Conservation (phyloP, 2,797 vertebrate species). For the Sparus aurata region DNA sequence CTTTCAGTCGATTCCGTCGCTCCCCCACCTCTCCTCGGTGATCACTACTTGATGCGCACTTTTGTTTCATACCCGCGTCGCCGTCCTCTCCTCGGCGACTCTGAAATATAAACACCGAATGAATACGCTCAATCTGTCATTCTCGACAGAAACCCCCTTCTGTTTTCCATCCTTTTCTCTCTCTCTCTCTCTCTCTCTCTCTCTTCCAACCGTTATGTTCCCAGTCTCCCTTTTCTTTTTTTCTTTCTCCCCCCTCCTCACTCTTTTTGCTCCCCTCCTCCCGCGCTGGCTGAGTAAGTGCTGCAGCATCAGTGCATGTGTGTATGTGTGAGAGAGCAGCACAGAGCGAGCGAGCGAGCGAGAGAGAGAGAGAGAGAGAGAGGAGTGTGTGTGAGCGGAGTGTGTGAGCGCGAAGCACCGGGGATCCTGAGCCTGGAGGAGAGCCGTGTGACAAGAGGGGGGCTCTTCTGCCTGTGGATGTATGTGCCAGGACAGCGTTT, state of each 20-base stretch:
- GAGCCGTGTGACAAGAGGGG: conserved; percentile 72
- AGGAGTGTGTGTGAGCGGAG: conserved; percentile 65
- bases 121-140: conserved; percentile 41
- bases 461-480: conserved; percentile 76
- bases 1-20: conserved; percentile 31
- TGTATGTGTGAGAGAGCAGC: conserved; percentile 67
- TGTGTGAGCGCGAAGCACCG: conserved; percentile 74
- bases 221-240: conserved; percentile 57
- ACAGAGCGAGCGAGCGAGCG: conserved; percentile 28
- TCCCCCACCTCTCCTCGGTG: conserved; percentile 32
- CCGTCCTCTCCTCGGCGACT: conserved; percentile 3
- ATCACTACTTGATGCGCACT: conserved; percentile 69
- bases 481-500: conserved; percentile 74
- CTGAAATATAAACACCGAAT: conserved; percentile 37
- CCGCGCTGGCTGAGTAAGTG: conserved; percentile 81
- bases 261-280: conserved; percentile 75
- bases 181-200: too few species aligned
- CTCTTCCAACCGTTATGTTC: conserved; percentile 64
- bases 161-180: conserved; percentile 42
- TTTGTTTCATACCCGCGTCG: conserved; percentile 13
- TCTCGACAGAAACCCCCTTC: conserved; percentile 31
- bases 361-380: conserved; percentile 33
- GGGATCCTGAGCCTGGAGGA: conserved; percentile 77
- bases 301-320: conserved; percentile 84
- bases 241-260: conserved; percentile 11